Base-by-base conservation (phyloP, 2,797 vertebrate genomes). In the Antrozous pallidus region DNA sequence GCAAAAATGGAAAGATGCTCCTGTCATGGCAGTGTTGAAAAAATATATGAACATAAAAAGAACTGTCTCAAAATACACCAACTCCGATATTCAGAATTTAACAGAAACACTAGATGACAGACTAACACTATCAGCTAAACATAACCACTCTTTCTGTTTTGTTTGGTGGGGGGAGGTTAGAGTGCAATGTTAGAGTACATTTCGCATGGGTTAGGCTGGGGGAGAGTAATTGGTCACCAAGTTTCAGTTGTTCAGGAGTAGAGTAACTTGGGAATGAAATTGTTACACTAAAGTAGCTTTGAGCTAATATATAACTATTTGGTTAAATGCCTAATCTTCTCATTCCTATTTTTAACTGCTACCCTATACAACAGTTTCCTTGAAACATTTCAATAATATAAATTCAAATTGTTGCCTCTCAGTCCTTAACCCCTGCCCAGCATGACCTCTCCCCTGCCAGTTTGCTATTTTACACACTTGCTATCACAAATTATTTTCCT, bases 61-160 rank as follows among this genome's bases (percentile, higher is more conserved):
- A 73, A 85, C 47, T 38, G 20, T 74, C 83, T 86, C 51, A 36
- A 42, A 77, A 67, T 71, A 84, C 8, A 80, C 6, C 70, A 88
- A 95, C 63, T 70, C 78, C 78, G n/a, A 92, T 77, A 89, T 49
- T 75, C 69, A 78, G 63, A 71, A 75, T 77, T 33, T 90, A 87
- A 94, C 0, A 8, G 86, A 88, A 96, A 92, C 9, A 3, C n/a
- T 71, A 73, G 49, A 18, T 81, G 69, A 85, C 79, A 91, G 56
- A 67, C 4, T 88, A 84, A 79, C 89, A 75, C 81, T 90, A 69
- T 80, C 82, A 91, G 69, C 33, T 73, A 88, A 88, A 90, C 54
- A 54, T 71, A 95, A 94, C 69, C 70, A 84, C 33, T 88, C 94
- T 95, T 93, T 90, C 94, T 91, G 74, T 77, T 91, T 94, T 91